phyloP scores from a whole-genome alignment of 2,113 vertebrate species.

The Pseudolaguvia tuberculata region DNA sequence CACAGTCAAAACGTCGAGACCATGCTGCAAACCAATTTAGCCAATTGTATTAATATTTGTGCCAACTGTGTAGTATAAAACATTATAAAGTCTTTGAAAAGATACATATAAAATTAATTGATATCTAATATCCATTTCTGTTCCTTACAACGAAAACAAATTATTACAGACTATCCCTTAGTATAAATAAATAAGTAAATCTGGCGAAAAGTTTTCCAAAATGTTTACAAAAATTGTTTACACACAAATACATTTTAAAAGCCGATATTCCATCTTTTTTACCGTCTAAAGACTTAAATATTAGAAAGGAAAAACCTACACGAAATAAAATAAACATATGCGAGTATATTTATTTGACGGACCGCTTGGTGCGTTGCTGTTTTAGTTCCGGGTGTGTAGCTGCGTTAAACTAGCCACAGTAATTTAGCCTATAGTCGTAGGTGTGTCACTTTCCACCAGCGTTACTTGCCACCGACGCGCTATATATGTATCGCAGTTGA shows the following conservation, averaged over 20 bases:
- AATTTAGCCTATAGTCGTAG: constrained; percentile 16
- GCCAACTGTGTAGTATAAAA: neutral
- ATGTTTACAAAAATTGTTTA: constrained; percentile 4
- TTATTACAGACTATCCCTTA: constrained; percentile 23
- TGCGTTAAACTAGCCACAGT: constrained; percentile 38
- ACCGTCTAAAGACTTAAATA: neutral
- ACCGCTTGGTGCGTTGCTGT: constrained; percentile 27
- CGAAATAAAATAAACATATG: neutral
- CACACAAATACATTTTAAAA: neutral
- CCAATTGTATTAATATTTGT: neutral
- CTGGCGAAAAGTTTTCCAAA: constrained; percentile 38
- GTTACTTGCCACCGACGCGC: constrained; percentile 19
- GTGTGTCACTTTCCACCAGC: constrained; percentile 16
- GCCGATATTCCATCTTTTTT: no score
- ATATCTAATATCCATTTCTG: neutral
- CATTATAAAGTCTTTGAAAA: neutral
- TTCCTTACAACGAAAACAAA: neutral
- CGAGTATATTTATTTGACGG: neutral
- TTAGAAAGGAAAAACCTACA: neutral
- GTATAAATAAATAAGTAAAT: neutral
- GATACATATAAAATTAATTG: no score
- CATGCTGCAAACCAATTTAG: neutral
- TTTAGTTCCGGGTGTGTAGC: constrained; percentile 63
- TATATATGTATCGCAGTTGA: constrained; percentile 56
- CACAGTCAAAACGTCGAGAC: neutral